Evolutionary conservation across 2,888 invertebrate species (phyloP).

Genomic region (Himalopsyche tibetana): DNA sequence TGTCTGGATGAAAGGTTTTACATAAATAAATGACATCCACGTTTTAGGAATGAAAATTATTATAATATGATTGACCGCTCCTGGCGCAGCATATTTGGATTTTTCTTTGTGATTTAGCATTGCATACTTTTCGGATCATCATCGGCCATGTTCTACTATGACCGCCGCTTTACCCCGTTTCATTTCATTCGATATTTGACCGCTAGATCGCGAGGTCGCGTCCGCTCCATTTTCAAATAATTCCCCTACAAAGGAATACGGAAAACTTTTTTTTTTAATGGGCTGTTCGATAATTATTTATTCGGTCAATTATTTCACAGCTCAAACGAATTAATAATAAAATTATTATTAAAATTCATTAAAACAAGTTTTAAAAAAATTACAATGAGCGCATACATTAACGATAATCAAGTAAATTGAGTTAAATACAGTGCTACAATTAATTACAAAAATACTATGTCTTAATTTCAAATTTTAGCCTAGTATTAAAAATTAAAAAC

Average conservation of each 20-base stretch:
- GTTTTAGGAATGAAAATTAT: too few species aligned
- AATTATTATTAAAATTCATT: too few species aligned
- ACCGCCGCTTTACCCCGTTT: neutral
- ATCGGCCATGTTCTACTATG: neutral
- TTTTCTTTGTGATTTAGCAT: conserved; percentile 16
- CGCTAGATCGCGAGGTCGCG: conserved; percentile 27
- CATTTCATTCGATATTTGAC: conserved; percentile 21
- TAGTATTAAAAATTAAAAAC: too few species aligned
- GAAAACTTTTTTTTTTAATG: neutral
- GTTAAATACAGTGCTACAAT: too few species aligned
- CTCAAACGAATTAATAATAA: too few species aligned
- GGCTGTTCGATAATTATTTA: neutral
- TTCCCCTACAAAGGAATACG: neutral
- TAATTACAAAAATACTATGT: too few species aligned
- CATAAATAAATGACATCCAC: too few species aligned
- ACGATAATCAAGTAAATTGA: too few species aligned
- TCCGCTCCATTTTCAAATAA: conserved; percentile 5
- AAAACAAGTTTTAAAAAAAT: too few species aligned
- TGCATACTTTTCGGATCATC: conserved; percentile 26
- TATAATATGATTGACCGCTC: neutral
- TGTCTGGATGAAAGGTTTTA: too few species aligned
- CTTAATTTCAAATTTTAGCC: too few species aligned
- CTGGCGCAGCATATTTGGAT: conserved; percentile 6
- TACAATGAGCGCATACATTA: too few species aligned
- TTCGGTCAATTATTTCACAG: neutral